Conservation (phyloP, 2,888 invertebrate genomes). For the Phorcus lineatus region DNA sequence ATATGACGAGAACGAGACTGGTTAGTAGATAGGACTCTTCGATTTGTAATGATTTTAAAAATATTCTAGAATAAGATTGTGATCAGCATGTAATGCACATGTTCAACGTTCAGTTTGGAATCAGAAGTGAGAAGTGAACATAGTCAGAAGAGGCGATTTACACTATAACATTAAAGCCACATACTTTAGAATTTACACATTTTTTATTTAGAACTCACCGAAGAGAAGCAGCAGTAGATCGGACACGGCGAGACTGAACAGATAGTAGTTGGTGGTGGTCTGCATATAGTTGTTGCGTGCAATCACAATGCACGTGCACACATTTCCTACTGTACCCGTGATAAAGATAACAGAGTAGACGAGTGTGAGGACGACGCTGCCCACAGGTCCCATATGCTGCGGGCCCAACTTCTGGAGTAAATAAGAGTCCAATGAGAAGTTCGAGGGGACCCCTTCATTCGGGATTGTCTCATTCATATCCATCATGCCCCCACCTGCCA, state of each 20-base stretch:
- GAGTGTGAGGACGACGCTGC: slow-evolving; percentile 37
- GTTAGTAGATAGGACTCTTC: too few species aligned
- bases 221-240: slow-evolving; percentile 86
- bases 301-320: slow-evolving; percentile 57
- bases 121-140: too few species aligned
- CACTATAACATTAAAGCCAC: too few species aligned
- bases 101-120: too few species aligned
- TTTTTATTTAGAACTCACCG: slow-evolving; percentile 76
- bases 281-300: slow-evolving; percentile 82
- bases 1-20: too few species aligned
- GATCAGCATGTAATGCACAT: too few species aligned
- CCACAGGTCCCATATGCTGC: slow-evolving; percentile 32
- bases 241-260: slow-evolving; percentile 91
- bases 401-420: slow-evolving; percentile 36
- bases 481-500: too few species aligned
- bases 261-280: slow-evolving; percentile 92
- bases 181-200: too few species aligned
- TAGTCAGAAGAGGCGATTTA: too few species aligned
- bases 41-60: too few species aligned
- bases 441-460: not conserved
- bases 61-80: too few species aligned
- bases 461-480: too few species aligned
- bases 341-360: slow-evolving; percentile 45
- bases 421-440: slow-evolving; percentile 27
- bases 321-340: slow-evolving; percentile 51